Evolutionary conservation across 2,797 vertebrate species (phyloP), one percentile per base, ranked within the genome.

Genomic region (Lithobates sylvaticus): DNA sequence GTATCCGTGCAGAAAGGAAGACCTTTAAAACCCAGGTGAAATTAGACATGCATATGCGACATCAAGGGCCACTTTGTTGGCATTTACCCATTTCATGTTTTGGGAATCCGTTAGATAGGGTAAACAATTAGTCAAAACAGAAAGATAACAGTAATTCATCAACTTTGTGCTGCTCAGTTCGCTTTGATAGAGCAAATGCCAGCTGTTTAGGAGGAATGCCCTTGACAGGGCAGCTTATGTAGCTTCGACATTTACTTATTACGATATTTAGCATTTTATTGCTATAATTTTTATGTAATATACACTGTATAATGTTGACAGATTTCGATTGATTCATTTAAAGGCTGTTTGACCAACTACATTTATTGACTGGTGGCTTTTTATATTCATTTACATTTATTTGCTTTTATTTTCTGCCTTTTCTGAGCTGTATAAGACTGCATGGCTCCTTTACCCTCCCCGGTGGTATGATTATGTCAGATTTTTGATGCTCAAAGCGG

Each of bases 1-100:
- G 54, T 82, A 18, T 65, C 69, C 39, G 50, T 42, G 36, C 27
- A 47, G 32, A 76, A n/a, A 72, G 23, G 5, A 73, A 23, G 32
- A 44, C 65, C 32, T 65, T 74, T 83, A 73, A 82, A 81, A 68
- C 32, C 36, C 71, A 70, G 47, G 29, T 61, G 81, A 42, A 23
- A 73, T 32, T 21, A 73, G 69, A 75, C 44, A 44, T 34, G 16
- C 8, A 65, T 9, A 67, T 50, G 75, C 18, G 10, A 34, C 81
- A 75, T 70, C 27, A 77, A 81, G 32, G 23, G 29, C 36, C 50
- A 27, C 23, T 34, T 34, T 58, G 39, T 42, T 84, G 82, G 36
- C 83, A 76, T 85, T 85, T 47, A 83, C 27, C 72, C 78, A 82
- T 74, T 50, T 81, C 50, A 82, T 85, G 76, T 85, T 85, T 85